These are phyloP conservation scores for Cairina moschata DNA, from an alignment of 2,113 vertebrate species.

Conservation along the genomic window DNA sequence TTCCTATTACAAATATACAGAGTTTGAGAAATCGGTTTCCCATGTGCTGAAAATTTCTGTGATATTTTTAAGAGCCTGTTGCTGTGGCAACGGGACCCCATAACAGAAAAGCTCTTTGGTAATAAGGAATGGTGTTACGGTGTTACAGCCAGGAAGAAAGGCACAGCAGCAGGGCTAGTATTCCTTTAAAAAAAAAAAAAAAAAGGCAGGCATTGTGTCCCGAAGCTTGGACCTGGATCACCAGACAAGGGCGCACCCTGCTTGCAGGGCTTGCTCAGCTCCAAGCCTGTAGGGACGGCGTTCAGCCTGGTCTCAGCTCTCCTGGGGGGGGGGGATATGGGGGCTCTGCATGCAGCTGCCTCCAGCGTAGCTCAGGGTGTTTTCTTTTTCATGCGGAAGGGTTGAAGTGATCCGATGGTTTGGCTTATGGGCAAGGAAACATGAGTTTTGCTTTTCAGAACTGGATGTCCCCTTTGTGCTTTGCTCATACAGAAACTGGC, in stretches of 20 bases:
- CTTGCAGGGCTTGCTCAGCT: not conserved
- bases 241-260: not conserved
- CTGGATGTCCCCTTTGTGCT: slow-evolving; percentile 66
- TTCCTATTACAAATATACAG: not conserved
- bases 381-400: not conserved
- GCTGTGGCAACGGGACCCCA: slow-evolving; percentile 11
- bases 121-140: not conserved
- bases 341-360: not conserved
- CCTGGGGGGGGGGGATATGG: fast-evolving
- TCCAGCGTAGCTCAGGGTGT: not conserved
- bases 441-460: slow-evolving; percentile 56
- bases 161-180: not conserved
- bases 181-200: not conserved
- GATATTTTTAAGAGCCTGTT: slow-evolving; percentile 53
- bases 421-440: slow-evolving; percentile 37
- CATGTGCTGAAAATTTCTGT: slow-evolving; percentile 17
- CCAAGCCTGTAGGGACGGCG: not conserved
- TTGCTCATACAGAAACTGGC: slow-evolving; percentile 72
- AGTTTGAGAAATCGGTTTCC: slow-evolving; percentile 36
- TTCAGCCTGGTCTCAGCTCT: not conserved
- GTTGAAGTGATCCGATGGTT: slow-evolving; percentile 36
- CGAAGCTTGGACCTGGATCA: not conserved
- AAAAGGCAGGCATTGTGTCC: not conserved
- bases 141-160: not conserved
- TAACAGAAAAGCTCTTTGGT: slow-evolving; percentile 6